Evolutionary conservation across 2,797 vertebrate genomes (phyloP), one percentile per base, ranked within the genome.

Genomic region (Callimico goeldii): DNA sequence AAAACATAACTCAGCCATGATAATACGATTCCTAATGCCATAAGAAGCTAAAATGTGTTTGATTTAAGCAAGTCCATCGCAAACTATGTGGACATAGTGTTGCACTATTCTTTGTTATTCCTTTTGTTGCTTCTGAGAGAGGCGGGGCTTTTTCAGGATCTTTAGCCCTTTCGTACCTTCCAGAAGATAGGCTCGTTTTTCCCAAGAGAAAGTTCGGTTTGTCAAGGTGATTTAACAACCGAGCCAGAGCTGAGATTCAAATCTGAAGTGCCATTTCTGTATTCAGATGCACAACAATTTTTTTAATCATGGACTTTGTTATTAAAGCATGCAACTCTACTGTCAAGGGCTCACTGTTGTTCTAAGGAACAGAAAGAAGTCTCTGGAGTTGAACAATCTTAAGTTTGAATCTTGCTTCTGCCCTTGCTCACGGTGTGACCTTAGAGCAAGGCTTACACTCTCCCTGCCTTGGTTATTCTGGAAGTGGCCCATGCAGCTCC

Each of bases 341-440:
- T 72, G 36, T 41, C 48, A 79, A 39, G 17, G 24, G 41, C 13
- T 82, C 52, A 46, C 28, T 41, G 5, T 43, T 70, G 15, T 91
- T 90, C 80, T 67, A 61, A 90, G 80, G 41, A 89, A 39, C 50
- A 93, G 93, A 95, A 70, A 92, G 94, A 94, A 57, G 41, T 82
- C 67, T 90, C 50, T 19, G 28, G n/a, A 81, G 64, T 58, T 87
- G 58, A 80, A 87, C 15, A 58, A 20, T 76, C 67, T 94, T 22
- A 46, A 48, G 4, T 48, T 11, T 79, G 87, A 85, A 57, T 70
- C 24, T 43, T 93, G 41, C n/a, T 50, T 75, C 41, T 81, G 50
- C 24, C 20, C 14, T 94, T 58, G 30, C 22, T 24, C 26, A 39
- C 7, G 28, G 9, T 70, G 57, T 36, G 73, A 46, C 2, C 28